Percentiles rank a stretch among this genome's conserved stretches.
Conservation (phyloP, 2,888 invertebrate genomes). For the Sepioteuthis lessoniana region DNA sequence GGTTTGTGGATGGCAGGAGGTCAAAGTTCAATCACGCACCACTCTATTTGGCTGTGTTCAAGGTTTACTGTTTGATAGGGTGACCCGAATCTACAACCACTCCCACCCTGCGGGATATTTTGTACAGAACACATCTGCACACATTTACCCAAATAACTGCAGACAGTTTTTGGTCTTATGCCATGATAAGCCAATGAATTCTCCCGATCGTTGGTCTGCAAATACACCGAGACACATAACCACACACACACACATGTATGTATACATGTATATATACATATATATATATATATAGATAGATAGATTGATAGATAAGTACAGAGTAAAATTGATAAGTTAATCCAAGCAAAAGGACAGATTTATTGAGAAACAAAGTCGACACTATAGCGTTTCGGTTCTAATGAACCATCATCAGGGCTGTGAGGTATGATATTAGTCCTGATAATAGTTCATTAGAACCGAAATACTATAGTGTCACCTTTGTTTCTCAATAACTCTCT, state of each 20-base stretch:
- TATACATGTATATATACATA: background rate
- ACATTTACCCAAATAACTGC: background rate
- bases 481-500: too few species aligned
- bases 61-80: background rate
- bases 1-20: background rate
- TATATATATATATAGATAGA: background rate
- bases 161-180: background rate
- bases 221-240: background rate
- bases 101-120: background rate
- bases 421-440: too few species aligned
- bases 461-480: too few species aligned
- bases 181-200: background rate
- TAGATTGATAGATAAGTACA: too few species aligned
- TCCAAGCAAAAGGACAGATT: too few species aligned
- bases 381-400: too few species aligned
- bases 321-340: too few species aligned
- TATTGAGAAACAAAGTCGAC: too few species aligned
- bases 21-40: background rate
- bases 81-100: too few species aligned
- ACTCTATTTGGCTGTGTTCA: background rate
- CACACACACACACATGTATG: background rate
- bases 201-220: background rate
- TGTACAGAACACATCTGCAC: conserved; percentile 33
- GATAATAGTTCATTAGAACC: too few species aligned
- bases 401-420: too few species aligned